Evolutionary conservation across 2,113 vertebrate genomes (phyloP).

Genomic region (Alethe castanea): DNA sequence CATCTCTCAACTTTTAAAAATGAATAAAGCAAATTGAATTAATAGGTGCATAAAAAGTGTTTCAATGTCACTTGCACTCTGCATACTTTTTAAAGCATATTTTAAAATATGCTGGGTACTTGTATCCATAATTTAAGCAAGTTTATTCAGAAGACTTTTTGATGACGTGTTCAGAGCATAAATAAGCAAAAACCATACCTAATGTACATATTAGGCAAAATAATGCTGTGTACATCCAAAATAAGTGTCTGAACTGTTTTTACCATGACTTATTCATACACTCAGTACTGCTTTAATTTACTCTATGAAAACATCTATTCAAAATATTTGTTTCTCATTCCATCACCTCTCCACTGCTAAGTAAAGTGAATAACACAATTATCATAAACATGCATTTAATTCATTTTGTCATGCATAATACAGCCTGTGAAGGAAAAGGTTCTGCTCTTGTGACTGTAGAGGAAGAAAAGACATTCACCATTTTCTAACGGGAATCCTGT

Average conservation of each 20-base stretch:
- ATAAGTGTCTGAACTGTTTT: not conserved
- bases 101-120: not conserved
- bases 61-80: not conserved
- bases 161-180: not conserved
- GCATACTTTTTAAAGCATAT: not conserved
- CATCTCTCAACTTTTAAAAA: not conserved
- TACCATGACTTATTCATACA: conserved; percentile 6
- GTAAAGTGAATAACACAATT: conserved; percentile 20
- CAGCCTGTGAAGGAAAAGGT: not conserved
- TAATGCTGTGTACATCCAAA: not conserved
- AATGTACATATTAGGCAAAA: not conserved
- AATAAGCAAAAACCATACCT: not conserved
- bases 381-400: conserved; percentile 28
- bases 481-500: not conserved
- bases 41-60: not conserved
- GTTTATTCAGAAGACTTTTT: conserved; percentile 7
- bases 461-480: not conserved
- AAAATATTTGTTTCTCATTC: conserved; percentile 50
- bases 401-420: not conserved
- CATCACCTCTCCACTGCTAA: conserved; percentile 17
- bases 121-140: not conserved
- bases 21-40: not conserved
- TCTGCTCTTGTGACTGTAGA: not conserved
- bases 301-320: not conserved
- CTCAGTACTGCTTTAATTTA: not conserved